A percentile compares a stretch with the other conserved stretches of the same genome.
Conservation (phyloP, 2,888 invertebrate species). For the Cyrtodaria siliqua region DNA sequence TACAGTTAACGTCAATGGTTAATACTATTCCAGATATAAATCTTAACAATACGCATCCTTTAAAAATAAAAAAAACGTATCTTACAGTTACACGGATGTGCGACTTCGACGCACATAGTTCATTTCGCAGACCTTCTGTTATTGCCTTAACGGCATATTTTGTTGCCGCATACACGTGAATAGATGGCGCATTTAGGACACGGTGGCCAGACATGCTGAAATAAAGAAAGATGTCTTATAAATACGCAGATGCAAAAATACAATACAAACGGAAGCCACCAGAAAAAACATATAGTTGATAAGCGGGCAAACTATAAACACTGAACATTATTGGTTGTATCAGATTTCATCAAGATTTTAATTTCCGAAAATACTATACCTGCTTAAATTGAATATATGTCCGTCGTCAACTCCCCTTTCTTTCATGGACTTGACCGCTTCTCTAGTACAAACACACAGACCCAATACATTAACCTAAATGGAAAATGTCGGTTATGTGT, state of each 20-base stretch:
- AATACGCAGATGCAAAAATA: too few relatives aligned
- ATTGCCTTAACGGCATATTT: conserved; percentile 88
- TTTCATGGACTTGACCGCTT: conserved; percentile 88
- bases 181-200: conserved; percentile 63
- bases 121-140: conserved; percentile 87
- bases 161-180: conserved; percentile 87
- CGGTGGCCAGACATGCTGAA: conserved; percentile 84
- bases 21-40: too few relatives aligned
- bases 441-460: conserved; percentile 88
- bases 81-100: conserved; percentile 80
- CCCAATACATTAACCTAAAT: conserved; percentile 88
- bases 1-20: too few relatives aligned
- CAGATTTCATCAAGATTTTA: too few relatives aligned
- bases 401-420: conserved; percentile 86
- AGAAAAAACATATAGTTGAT: too few relatives aligned
- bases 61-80: not conserved
- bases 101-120: conserved; percentile 86
- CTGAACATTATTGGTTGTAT: too few relatives aligned
- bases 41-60: too few relatives aligned
- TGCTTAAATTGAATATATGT: conserved; percentile 89
- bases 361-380: too few relatives aligned
- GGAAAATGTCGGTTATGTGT: too few relatives aligned
- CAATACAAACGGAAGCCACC: too few relatives aligned
- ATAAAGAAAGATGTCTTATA: conserved; percentile 12
- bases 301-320: too few relatives aligned